Base-by-base conservation (phyloP, 2,797 vertebrate species). In the Acipenser ruthenus region DNA sequence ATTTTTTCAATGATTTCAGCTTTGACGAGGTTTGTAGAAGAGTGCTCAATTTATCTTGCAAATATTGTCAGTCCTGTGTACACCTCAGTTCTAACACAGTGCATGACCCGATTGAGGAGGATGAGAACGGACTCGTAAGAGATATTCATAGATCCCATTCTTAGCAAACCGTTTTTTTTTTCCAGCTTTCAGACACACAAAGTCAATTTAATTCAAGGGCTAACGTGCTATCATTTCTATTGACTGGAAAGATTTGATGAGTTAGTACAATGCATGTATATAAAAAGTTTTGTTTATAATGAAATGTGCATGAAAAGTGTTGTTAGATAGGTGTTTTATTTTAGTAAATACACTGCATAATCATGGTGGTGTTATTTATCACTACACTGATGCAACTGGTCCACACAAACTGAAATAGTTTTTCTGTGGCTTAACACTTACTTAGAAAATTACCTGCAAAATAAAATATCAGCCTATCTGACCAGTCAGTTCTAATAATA, bases 11-110 rank as follows among this genome's bases (percentile, higher is more conserved):
- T 80, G 83, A 80, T 89, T 88, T 90, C 86, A 83, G 84, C 65
- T 87, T 87, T 91, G 89, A 89, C 84, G 76, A 83, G 89, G 81
- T 85, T 87, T 89, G 81, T 79, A 81, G 84, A 81, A 86, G 86
- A 93, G 92, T 84, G 87, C 84, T 84, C 89, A 88, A 93, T 96
- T 90, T 84, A 88, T 96, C 91, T 93, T 86, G 87, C 72, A 74
- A 62, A 77, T 85, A 86, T 89, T 89, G 88, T 88, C 84, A 86
- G 80, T 87, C 90, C 86, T 83, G 86, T 88, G 88, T 86, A 87
- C 84, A 87, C 83, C 79, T 78, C 83, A 88, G 70, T 78, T 73
- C 83, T 84, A 88, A 86, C 82, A 85, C 86, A 77, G 90, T 83
- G 84, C 85, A 2, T 89, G 91, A 92, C 93, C 91, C 80, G 86